Conservation (phyloP, 2,888 invertebrate genomes). For the Orthonevra nobilis region DNA sequence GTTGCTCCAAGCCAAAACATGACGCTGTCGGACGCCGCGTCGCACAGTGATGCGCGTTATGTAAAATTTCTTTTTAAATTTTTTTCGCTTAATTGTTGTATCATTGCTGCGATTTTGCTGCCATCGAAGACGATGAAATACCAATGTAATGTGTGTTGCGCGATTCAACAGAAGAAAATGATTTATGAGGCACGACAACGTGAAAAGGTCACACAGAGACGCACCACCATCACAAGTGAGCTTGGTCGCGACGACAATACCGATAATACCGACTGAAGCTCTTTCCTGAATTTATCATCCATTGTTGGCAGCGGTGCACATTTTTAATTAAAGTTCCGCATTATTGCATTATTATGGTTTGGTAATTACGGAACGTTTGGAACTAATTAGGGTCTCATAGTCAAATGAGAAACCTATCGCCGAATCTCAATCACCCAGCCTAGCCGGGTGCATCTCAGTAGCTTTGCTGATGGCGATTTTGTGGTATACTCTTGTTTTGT, state of each 20-base stretch:
- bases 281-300: constrained; percentile 52
- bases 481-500: constrained; percentile 9
- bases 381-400: constrained; percentile 57
- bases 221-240: constrained; percentile 19
- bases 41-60: constrained; percentile 36
- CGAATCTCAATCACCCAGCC: no score
- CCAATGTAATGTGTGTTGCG: constrained; percentile 10
- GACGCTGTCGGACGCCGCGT: constrained; percentile 7
- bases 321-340: constrained; percentile 68
- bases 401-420: constrained; percentile 19
- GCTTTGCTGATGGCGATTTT: background rate
- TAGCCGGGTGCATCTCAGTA: background rate
- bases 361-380: constrained; percentile 54
- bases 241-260: constrained; percentile 36
- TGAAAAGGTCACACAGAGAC: constrained; percentile 61
- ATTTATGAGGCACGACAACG: constrained; percentile 47
- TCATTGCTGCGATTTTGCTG: constrained; percentile 39
- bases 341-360: constrained; percentile 51
- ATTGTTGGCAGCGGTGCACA: constrained; percentile 56
- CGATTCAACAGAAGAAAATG: constrained; percentile 53
- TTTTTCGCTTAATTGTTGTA: constrained; percentile 58
- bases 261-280: constrained; percentile 36
- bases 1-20: constrained; percentile 18
- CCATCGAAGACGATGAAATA: constrained; percentile 17
- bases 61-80: constrained; percentile 38